Base-by-base conservation (phyloP, 2,113 vertebrate genomes). In the Prinia subflava region DNA sequence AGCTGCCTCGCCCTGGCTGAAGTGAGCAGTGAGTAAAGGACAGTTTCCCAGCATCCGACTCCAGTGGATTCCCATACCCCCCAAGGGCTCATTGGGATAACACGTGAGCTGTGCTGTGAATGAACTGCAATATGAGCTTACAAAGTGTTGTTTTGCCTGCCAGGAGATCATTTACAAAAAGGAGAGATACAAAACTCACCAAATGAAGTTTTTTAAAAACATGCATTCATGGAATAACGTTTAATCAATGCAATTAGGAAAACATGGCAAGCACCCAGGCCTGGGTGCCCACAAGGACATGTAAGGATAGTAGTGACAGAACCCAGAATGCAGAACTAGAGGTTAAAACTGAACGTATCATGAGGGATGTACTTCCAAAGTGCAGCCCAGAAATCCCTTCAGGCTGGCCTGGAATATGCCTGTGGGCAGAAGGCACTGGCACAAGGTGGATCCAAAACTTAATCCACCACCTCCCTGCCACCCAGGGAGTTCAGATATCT, bases 1-100 rank as follows among this genome's bases (percentile, higher is more conserved):
- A 83, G 50, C 73, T 79, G 82, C 52, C 59, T 87, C 7, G 2
- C 46, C 63, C 78, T 60, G 6, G 1, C 52, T 92, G 89, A 73
- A 94, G 27, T 42, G 80, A 80, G 59, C 68, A 70, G 64, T 83
- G 82, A 70, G 81, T 80, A 93, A 96, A 94, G 75, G 67, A 86
- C 82, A 88, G 19, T 56, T 97, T 93, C 78, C 84, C 93, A 93
- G 63, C 87, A 27, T 59, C 67, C 68, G 68, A 6, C 70, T 70
- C 59, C 30, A 28, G 75, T 22, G 49, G 74, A 55, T 95, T 75
- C 57, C 37, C 41, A 37, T 41, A 3, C 19, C 28, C 87, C 49
- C 39, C 57, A 19, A 76, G 67, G 82, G 85, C 78, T 87, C 68
- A 14, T 31, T 83, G 82, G 85, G 92, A 80, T 59, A 93, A 83